Evolutionary conservation across 1,140 invertebrate genomes (phyloP), one percentile per base, ranked within the genome.

Genomic region (Drosophila sucinea): DNA sequence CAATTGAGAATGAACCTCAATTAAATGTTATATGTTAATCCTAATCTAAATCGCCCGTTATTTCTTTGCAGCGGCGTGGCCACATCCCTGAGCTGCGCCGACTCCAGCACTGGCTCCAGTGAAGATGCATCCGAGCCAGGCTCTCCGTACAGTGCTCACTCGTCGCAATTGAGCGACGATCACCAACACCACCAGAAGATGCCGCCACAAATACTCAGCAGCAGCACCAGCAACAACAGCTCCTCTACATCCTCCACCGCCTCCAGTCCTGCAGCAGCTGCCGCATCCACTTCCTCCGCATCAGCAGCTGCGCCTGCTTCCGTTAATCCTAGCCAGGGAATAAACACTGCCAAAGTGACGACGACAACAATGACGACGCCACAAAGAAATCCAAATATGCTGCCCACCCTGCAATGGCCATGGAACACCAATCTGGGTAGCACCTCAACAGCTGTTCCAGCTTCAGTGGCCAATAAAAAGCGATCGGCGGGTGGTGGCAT

Each of bases 121-220:
- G 95, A 96, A 92, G 95, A 96, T 92, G 95, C 95, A 79, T 95
- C 96, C 67, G 96, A 97, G 92, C 96, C 96, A 33, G 95, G 95
- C 33, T 97, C 96, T 41, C 96, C 96, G 70, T 96, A 94, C 91
- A 96, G 95, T 91, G 95, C 94, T 87, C 82, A 93, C 92, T 93
- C 93, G 92, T 93, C 93, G 92, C 81, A 77, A 79, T 29, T 87
- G 79, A 90, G 79, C 61, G 90, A 91, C 73, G 77, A 79, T 64
- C 80, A 54, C 61, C 57, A 69, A 47, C 32, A 55, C 58, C 70
- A 61, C 67, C 73, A 72, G 67, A 91, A 83, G 40, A 91, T 91
- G 90, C 81, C 90, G 57, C 83, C 90, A 62, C 90, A 91, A 73
- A 87, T 91, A 70, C 80, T 87, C 72, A 82, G 80, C 54, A 33